Evolutionary conservation across 2,113 vertebrate species (phyloP).

Genomic region (Pomatostomus ruficeps): DNA sequence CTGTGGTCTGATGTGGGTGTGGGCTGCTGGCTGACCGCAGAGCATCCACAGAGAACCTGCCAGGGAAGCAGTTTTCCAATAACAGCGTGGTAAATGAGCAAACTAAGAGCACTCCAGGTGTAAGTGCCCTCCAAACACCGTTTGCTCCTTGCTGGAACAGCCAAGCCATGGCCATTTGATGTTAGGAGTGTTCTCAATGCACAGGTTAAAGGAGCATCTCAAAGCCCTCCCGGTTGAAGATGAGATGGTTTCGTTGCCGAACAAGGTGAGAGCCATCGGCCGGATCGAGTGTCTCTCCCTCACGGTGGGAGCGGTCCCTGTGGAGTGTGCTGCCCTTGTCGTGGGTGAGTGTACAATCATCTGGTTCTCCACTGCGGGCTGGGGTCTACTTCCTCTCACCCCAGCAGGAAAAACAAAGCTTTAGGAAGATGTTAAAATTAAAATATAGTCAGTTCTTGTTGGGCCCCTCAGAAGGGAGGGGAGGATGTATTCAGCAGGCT

Average conservation of each 20-base stretch:
- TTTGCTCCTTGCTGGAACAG: neutral
- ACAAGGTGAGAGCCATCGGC: constrained; percentile 64
- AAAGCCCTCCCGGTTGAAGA: constrained; percentile 62
- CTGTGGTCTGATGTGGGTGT: neutral
- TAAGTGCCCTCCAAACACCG: fast-evolving
- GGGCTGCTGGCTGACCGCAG: neutral
- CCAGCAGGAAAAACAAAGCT: neutral
- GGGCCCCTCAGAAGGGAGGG: neutral
- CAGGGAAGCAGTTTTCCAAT: neutral
- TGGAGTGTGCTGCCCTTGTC: constrained; percentile 71
- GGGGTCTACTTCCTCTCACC: neutral
- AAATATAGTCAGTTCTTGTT: neutral
- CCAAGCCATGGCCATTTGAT: neutral
- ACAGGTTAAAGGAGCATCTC: constrained; percentile 76
- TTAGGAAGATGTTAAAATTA: neutral
- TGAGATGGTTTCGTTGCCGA: constrained; percentile 38
- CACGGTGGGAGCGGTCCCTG: constrained; percentile 58
- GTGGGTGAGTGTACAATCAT: constrained; percentile 67
- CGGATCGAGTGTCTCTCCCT: constrained; percentile 72
- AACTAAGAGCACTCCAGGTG: neutral
- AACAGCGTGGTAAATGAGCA: fast-evolving
- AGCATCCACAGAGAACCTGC: neutral
- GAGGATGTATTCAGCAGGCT: neutral
- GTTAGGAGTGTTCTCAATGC: neutral
- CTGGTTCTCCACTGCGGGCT: fast-evolving